A percentile compares a stretch with the other conserved stretches of the same genome.
These are phyloP conservation scores for Papilio dardanus DNA, from an alignment of 1,140 invertebrate genomes.

Conservation along the genomic window DNA sequence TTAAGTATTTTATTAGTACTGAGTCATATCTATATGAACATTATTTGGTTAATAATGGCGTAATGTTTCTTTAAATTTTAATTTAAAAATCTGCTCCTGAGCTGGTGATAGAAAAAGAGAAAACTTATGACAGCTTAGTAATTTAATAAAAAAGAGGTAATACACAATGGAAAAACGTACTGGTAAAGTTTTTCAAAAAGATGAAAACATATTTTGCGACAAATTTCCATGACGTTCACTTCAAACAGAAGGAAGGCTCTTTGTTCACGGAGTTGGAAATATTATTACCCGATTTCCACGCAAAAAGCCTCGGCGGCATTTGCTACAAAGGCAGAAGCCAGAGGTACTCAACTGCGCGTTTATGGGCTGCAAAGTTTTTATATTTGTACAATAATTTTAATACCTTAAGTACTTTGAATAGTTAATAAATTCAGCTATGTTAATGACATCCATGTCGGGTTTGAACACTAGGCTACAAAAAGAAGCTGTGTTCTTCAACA, in stretches of 20 bases:
- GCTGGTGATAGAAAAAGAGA: not conserved
- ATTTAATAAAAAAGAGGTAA: not conserved
- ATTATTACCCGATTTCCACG: constrained; percentile 69
- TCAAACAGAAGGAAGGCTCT: constrained; percentile 62
- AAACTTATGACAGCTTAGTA: no score
- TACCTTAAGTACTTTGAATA: not conserved
- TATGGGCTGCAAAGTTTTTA: constrained; percentile 21
- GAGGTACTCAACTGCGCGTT: constrained; percentile 10
- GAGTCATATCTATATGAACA: not conserved
- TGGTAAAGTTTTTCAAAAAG: constrained; percentile 20
- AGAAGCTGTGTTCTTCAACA: no score
- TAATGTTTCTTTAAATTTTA: not conserved
- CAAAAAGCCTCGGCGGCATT: constrained; percentile 59
- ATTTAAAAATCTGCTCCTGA: not conserved
- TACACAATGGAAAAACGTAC: not conserved
- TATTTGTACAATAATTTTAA: not conserved
- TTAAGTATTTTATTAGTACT: not conserved
- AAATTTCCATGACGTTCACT: constrained; percentile 61
- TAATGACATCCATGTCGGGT: not conserved
- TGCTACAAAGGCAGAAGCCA: constrained; percentile 52
- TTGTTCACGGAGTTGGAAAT: constrained; percentile 74
- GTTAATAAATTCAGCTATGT: not conserved
- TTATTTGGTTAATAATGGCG: not conserved
- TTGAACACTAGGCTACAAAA: not conserved
- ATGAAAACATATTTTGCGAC: constrained; percentile 45